phyloP scores from a whole-genome alignment of 2,888 invertebrate genomes.

The Merodon equestris region DNA sequence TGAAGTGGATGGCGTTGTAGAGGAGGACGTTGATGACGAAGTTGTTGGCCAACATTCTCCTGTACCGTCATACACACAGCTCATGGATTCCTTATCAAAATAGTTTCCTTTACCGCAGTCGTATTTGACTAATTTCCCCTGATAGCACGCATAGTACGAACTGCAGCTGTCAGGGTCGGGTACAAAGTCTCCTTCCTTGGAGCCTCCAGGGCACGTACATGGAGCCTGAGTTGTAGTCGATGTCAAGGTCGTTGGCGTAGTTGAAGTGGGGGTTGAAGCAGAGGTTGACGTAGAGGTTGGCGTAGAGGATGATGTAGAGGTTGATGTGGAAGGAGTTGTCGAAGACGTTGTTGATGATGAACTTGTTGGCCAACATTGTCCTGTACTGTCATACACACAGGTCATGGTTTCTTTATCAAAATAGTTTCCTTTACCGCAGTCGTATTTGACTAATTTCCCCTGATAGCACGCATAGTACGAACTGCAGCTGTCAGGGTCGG shows the following conservation, averaged over 20 bases:
- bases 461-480: constrained; percentile 33
- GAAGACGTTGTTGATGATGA: background rate
- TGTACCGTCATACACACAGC: background rate
- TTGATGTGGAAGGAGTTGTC: too few relatives aligned
- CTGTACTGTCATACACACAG: constrained; percentile 29
- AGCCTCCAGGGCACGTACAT: constrained; percentile 66
- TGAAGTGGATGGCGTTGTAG: constrained; percentile 1
- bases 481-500: constrained; percentile 17
- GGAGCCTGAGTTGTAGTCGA: background rate
- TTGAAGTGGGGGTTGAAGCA: constrained; percentile 6
- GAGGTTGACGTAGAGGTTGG: too few relatives aligned
- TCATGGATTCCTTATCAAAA: background rate
- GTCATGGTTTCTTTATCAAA: constrained; percentile 2
- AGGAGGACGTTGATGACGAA: background rate
- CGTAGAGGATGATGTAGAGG: too few relatives aligned
- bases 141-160: constrained; percentile 70
- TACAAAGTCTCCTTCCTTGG: constrained; percentile 69
- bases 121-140: constrained; percentile 55
- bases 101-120: background rate
- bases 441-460: constrained; percentile 13
- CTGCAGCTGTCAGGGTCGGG: constrained; percentile 70
- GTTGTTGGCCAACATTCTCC: background rate
- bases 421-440: constrained; percentile 22
- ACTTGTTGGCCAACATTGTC: constrained; percentile 41
- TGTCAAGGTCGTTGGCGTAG: background rate